phyloP scores from a whole-genome alignment of 2,888 invertebrate genomes.

The Diploptera punctata region DNA sequence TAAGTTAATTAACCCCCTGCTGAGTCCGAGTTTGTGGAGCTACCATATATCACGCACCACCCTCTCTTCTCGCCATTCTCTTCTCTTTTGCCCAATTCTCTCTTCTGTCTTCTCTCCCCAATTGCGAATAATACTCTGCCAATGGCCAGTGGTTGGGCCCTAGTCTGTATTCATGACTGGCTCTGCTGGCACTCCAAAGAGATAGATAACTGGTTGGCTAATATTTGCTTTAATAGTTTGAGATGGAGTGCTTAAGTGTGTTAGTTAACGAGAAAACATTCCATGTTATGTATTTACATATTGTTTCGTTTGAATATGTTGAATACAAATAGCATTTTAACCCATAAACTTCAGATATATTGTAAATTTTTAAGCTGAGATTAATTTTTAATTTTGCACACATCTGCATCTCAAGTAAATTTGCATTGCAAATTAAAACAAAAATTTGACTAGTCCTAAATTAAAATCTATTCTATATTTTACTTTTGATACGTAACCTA shows the following conservation, averaged over 20 bases:
- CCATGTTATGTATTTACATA: no score
- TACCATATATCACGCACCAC: conserved; percentile 20
- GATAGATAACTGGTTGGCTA: neutral
- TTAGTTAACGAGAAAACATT: neutral
- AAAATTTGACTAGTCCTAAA: no score
- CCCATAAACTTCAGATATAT: no score
- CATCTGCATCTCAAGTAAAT: no score
- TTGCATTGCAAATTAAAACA: no score
- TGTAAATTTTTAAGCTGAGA: no score
- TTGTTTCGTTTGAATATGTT: no score
- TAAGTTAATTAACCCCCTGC: conserved; percentile 26
- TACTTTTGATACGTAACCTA: no score
- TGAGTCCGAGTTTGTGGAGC: conserved; percentile 17
- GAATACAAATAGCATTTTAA: no score
- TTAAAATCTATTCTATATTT: no score
- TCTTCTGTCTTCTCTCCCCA: neutral
- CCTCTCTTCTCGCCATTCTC: neutral
- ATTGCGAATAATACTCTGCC: conserved; percentile 3
- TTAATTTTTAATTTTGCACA: no score
- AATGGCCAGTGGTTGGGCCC: conserved; percentile 16
- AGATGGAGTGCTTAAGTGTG: neutral
- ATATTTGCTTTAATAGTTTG: conserved; percentile 7
- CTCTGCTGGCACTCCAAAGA: neutral
- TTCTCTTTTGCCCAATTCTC: conserved; percentile 4
- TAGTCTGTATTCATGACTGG: neutral